Conservation (phyloP, 2,888 invertebrate genomes). For the Fabriciana adippe region DNA sequence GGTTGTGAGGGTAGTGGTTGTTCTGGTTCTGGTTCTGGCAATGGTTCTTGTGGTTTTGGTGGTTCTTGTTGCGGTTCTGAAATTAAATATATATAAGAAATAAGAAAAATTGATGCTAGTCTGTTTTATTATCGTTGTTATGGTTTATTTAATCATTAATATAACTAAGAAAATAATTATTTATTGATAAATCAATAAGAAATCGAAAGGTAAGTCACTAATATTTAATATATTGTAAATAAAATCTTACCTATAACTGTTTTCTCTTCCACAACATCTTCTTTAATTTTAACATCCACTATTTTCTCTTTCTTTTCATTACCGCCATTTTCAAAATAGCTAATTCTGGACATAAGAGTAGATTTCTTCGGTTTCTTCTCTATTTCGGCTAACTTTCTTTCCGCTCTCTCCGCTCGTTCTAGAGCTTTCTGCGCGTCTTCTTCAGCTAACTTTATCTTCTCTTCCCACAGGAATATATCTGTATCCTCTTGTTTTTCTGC, state of each 20-base stretch:
- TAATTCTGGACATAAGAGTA: constrained; percentile 68
- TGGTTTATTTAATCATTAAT: too few relatives aligned
- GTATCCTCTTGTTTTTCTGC: constrained; percentile 86
- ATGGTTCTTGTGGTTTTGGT: constrained; percentile 16
- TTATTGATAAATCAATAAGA: too few relatives aligned
- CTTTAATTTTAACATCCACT: constrained; percentile 37
- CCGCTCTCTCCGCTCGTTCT: constrained; percentile 82
- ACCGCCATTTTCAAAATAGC: constrained; percentile 69
- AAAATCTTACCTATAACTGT: constrained; percentile 34
- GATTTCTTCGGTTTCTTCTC: constrained; percentile 48
- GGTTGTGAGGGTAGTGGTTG: constrained; percentile 12
- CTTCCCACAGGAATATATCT: constrained; percentile 86
- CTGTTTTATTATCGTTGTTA: too few relatives aligned
- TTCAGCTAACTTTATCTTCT: constrained; percentile 86
- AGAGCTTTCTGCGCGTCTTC: constrained; percentile 84
- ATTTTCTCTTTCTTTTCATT: constrained; percentile 46
- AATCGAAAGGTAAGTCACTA: too few relatives aligned
- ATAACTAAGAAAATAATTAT: too few relatives aligned
- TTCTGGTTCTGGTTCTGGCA: neutral
- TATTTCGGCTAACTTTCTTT: constrained; percentile 51
- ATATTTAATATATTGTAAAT: neutral
- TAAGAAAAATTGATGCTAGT: too few relatives aligned
- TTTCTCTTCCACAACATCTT: constrained; percentile 34
- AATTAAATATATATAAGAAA: neutral
- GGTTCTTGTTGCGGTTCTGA: constrained; percentile 21